Conservation (phyloP, 2,797 vertebrate genomes). For the Eulemur albifrons region DNA sequence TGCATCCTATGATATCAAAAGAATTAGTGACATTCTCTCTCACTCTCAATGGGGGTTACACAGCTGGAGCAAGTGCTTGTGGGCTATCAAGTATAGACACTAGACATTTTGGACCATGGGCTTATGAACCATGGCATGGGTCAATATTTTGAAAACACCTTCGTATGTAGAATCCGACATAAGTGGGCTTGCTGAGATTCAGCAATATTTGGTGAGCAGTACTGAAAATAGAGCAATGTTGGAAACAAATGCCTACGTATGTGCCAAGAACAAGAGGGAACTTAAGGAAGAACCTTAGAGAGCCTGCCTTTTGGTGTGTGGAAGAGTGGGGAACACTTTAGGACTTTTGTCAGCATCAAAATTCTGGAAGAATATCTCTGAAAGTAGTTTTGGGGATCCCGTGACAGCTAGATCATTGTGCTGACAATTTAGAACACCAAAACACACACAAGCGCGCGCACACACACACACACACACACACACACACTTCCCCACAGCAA, state of each 20-base stretch:
- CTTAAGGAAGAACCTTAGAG: not conserved
- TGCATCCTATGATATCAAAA: constrained; percentile 13
- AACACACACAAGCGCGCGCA: not conserved
- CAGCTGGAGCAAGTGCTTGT: not conserved
- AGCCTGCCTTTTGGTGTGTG: not conserved
- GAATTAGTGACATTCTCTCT: not conserved
- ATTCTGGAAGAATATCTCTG: not conserved
- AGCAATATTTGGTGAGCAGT: not conserved
- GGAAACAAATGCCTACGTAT: not conserved
- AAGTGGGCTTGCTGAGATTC: not conserved
- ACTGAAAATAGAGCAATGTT: not conserved
- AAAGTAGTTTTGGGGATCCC: not conserved
- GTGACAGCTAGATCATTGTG: not conserved
- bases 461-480: not conserved
- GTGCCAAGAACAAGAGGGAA: not conserved
- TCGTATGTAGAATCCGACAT: not conserved
- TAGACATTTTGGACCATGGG: constrained; percentile 26
- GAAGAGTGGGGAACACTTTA: not conserved
- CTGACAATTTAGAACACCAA: not conserved
- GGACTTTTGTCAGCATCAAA: not conserved
- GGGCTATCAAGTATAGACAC: constrained; percentile 30
- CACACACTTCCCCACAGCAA: not conserved
- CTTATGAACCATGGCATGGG: not conserved
- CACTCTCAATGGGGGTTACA: not conserved
- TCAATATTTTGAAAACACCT: not conserved